Percentiles rank a stretch among this genome's conserved stretches.
Evolutionary conservation across 64 coral and sea anemone species (phyloP).

Genomic region (Acropora yongei): DNA sequence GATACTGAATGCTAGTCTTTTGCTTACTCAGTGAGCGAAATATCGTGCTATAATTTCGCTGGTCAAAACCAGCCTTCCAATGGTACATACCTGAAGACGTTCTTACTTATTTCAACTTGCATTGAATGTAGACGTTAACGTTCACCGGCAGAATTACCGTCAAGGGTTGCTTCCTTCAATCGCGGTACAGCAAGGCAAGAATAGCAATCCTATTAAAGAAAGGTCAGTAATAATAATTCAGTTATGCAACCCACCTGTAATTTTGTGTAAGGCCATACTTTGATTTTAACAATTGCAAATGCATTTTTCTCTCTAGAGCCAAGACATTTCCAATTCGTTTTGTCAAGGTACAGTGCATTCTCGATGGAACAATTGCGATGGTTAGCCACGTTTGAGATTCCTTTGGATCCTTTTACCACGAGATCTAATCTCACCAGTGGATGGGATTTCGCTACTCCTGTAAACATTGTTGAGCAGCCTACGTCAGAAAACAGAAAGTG

Average conservation of each 20-base stretch:
- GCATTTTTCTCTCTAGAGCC: not conserved
- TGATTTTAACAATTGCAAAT: not conserved
- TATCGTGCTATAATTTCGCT: no score
- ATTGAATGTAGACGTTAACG: no score
- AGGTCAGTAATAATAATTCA: no score
- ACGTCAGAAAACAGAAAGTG: not conserved
- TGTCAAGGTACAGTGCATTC: not conserved
- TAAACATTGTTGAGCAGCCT: constrained; percentile 7
- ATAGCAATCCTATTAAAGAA: no score
- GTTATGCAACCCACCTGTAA: not conserved
- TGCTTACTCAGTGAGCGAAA: no score
- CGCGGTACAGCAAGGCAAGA: no score
- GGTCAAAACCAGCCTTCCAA: no score
- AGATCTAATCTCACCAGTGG: constrained; percentile 2
- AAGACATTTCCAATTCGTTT: not conserved
- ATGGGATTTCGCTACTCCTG: not conserved
- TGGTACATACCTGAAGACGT: no score
- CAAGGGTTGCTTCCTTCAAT: no score
- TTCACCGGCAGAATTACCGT: no score
- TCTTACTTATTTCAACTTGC: no score
- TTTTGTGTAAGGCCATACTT: not conserved
- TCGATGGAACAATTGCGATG: not conserved
- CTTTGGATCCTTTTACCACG: not conserved
- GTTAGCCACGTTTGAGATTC: not conserved
- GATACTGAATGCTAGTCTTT: no score